These are phyloP conservation scores for Tragopan temminckii DNA, from an alignment of 2,797 vertebrate genomes.

Conservation along the genomic window DNA sequence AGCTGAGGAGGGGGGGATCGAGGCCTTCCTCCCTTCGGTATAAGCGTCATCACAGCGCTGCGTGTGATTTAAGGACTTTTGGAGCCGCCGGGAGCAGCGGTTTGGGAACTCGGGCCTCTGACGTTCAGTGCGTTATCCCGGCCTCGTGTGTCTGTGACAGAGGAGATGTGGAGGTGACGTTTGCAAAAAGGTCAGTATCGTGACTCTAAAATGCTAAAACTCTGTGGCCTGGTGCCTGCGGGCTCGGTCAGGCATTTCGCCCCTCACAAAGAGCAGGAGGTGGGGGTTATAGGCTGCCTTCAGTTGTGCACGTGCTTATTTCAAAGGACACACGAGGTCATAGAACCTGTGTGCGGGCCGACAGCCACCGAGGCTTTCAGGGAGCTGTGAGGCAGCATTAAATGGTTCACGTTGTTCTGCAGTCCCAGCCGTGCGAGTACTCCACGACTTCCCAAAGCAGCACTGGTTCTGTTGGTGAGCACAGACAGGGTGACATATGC, in stretches of 20 bases:
- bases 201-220: no score
- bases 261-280: no score
- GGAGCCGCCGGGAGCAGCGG: accelerated
- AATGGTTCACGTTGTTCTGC: neutral
- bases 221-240: accelerated
- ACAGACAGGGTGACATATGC: accelerated
- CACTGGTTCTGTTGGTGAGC: accelerated
- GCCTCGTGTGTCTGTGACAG: accelerated
- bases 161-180: accelerated
- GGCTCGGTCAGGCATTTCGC: accelerated
- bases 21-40: neutral
- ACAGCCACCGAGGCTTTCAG: neutral
- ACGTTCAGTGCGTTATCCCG: accelerated
- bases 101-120: neutral
- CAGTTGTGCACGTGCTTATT: accelerated
- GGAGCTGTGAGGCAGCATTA: accelerated
- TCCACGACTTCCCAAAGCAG: accelerated
- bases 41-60: accelerated
- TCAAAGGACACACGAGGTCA: accelerated
- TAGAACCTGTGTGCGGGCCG: accelerated
- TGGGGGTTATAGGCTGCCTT: neutral
- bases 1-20: no score
- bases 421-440: accelerated
- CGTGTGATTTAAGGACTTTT: accelerated
- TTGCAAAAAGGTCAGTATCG: accelerated